A percentile compares a stretch with the other conserved stretches of the same genome.
Evolutionary conservation across 2,797 vertebrate species (phyloP).

Genomic region (Trematomus bernacchii): DNA sequence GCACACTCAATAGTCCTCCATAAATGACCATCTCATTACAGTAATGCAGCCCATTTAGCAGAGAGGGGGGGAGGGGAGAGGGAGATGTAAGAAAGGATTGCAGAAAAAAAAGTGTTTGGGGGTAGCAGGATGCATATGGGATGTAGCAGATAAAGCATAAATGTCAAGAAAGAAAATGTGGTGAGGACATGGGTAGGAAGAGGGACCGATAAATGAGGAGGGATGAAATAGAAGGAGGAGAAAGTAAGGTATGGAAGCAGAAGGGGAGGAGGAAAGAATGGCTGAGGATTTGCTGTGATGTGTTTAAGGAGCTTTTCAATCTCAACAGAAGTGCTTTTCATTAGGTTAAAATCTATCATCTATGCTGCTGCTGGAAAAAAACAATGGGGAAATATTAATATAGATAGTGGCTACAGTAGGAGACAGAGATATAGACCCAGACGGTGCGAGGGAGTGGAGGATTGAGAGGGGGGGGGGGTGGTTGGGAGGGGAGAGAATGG

Average conservation of each 20-base stretch:
- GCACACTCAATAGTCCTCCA: constrained; percentile 73
- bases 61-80: constrained; percentile 12
- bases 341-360: constrained; percentile 80
- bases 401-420: constrained; percentile 63
- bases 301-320: constrained; percentile 78
- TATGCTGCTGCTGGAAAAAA: constrained; percentile 53
- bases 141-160: constrained; percentile 38
- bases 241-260: constrained; percentile 3
- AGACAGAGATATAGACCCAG: constrained; percentile 62
- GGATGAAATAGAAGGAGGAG: background rate
- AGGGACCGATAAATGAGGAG: constrained; percentile 21
- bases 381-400: constrained; percentile 77
- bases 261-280: constrained; percentile 20
- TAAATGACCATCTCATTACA: constrained; percentile 83
- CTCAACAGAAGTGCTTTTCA: constrained; percentile 76
- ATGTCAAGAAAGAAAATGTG: constrained; percentile 49
- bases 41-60: constrained; percentile 79
- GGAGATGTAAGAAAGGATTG: constrained; percentile 27
- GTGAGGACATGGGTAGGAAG: constrained; percentile 23
- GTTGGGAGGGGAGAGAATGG: constrained; percentile 47
- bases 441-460: constrained; percentile 28
- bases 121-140: constrained; percentile 15
- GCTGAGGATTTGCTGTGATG: constrained; percentile 51
- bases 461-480: constrained; percentile 12
- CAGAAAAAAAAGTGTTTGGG: constrained; percentile 19